Percentiles rank a stretch among this genome's conserved stretches.
phyloP scores from a whole-genome alignment of 2,113 vertebrate genomes.

The Hippopotamus amphibius region DNA sequence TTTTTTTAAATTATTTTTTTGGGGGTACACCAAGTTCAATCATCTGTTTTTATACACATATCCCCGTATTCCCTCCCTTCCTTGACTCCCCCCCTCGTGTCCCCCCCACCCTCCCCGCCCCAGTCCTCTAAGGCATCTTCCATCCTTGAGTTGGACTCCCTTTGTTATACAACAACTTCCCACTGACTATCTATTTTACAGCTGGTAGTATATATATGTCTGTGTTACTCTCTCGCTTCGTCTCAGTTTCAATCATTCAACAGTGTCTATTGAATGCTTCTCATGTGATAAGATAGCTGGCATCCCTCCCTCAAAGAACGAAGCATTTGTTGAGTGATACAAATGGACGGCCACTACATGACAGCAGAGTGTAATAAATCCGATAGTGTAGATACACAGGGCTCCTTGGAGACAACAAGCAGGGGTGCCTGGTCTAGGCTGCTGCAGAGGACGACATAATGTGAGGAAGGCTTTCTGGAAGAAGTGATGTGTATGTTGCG shows the following conservation, averaged over 20 bases:
- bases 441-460: no score
- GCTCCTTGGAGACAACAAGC: not conserved
- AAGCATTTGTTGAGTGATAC: not conserved
- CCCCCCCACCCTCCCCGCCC: no score
- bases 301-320: not conserved
- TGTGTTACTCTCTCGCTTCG: no score
- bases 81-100: no score
- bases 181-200: no score
- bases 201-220: not conserved
- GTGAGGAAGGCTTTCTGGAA: not conserved
- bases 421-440: not conserved
- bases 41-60: no score
- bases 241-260: not conserved
- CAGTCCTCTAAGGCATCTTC: no score
- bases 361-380: no score
- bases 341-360: not conserved
- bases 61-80: no score
- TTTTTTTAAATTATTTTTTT: not conserved
- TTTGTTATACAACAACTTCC: no score
- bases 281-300: not conserved
- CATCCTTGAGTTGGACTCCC: no score
- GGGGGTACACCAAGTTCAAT: no score
- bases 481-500: not conserved
- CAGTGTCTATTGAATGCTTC: not conserved
- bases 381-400: accelerated